A percentile compares a stretch with the other conserved stretches of the same genome.
Conservation (phyloP, 1,140 invertebrate species). For the Brachystomella parvula region DNA sequence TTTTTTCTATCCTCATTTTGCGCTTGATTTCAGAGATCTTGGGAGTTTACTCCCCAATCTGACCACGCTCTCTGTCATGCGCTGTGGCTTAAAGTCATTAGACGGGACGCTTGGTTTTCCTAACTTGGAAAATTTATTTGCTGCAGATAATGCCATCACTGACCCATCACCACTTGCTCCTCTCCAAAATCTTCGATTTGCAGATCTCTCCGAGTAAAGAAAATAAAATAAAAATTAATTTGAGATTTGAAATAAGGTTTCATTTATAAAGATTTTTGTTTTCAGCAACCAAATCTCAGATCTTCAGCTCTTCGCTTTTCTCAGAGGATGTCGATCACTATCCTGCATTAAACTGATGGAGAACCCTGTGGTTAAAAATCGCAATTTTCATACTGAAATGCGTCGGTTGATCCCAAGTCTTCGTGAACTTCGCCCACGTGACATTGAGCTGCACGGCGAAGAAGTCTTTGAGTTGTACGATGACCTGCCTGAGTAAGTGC, state of each 20-base stretch:
- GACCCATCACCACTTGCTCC: constrained; percentile 51
- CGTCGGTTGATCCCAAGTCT: constrained; percentile 18
- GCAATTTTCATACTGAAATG: constrained; percentile 20
- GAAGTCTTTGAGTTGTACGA: background rate
- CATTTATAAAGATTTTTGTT: background rate
- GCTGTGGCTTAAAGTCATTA: constrained; percentile 54
- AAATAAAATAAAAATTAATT: background rate
- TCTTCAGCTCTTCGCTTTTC: constrained; percentile 24
- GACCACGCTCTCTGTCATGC: constrained; percentile 54
- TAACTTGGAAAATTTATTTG: constrained; percentile 52
- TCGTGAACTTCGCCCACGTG: constrained; percentile 29
- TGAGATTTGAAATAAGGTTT: background rate
- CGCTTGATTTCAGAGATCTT: constrained; percentile 48
- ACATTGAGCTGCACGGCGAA: background rate
- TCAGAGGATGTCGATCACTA: constrained; percentile 18
- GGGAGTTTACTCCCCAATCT: constrained; percentile 55
- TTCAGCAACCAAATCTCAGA: constrained; percentile 23
- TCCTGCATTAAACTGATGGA: constrained; percentile 24
- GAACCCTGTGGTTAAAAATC: constrained; percentile 8
- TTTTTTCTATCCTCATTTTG: background rate
- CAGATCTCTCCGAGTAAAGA: constrained; percentile 48
- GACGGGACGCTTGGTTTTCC: constrained; percentile 57
- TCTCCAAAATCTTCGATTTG: constrained; percentile 47
- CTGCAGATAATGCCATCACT: constrained; percentile 53
- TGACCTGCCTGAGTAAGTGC: too few species aligned